A percentile compares a stretch with the other conserved stretches of the same genome.
Evolutionary conservation across 2,113 vertebrate species (phyloP).

Genomic region (Octodon degus): DNA sequence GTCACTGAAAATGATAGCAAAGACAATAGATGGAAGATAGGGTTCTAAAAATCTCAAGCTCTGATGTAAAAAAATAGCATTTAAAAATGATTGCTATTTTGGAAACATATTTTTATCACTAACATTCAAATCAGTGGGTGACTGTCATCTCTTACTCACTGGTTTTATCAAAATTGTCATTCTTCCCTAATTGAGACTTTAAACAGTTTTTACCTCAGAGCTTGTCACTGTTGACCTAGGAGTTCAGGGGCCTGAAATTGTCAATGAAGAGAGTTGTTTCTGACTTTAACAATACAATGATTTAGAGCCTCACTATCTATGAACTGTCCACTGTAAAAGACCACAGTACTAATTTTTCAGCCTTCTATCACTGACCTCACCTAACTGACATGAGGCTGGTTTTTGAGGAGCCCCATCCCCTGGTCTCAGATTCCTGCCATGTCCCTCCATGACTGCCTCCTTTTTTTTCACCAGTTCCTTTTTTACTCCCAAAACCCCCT

Average conservation of each 20-base stretch:
- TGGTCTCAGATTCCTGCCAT: not conserved
- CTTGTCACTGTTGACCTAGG: not conserved
- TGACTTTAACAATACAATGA: not conserved
- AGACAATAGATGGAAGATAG: not conserved
- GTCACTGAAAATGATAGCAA: not conserved
- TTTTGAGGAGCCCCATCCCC: not conserved
- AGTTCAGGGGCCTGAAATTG: not conserved
- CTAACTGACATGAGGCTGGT: not conserved
- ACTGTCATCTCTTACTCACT: not conserved
- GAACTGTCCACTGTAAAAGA: not conserved
- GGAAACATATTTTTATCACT: not conserved
- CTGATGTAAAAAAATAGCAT: not conserved
- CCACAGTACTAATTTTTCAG: not conserved
- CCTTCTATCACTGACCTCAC: not conserved
- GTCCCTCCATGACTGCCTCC: not conserved
- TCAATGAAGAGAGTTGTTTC: not conserved
- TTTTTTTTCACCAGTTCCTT: not conserved
- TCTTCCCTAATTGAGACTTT: not conserved
- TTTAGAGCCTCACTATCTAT: not conserved
- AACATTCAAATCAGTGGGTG: constrained; percentile 9
- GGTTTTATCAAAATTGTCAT: not conserved
- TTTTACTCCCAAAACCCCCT: not conserved
- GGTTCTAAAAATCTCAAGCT: not conserved
- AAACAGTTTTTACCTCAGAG: constrained; percentile 34
- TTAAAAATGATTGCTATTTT: constrained; percentile 4